Evolutionary conservation across 2,113 vertebrate species (phyloP), one percentile per base, ranked within the genome.

Genomic region (Pelobates fuscus): DNA sequence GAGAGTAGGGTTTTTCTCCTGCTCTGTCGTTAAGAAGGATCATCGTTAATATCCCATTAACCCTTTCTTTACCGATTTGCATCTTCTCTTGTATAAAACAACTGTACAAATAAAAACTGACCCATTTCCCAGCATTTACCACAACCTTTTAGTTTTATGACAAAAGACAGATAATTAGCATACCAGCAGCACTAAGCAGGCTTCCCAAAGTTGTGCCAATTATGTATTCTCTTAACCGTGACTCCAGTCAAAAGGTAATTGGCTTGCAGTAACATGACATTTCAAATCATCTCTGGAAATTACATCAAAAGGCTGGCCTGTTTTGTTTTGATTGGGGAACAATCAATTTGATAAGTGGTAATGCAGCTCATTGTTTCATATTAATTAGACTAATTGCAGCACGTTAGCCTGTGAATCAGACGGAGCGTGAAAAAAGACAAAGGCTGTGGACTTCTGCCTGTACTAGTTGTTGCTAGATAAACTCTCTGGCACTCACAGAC

Each of bases 311-410:
- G 92, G 88, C 89, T 87, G 89, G 89, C 89, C 89, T 92, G 89
- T 90, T 91, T 92, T 94, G 90, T 92, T 93, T 94, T 93, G 90
- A 93, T 94, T 91, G 91, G 89, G 91, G 92, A 94, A 94, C 93
- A 94, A 94, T 95, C 93, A 94, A 94, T 95, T 95, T 94, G 92
- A 94, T 94, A 94, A 95, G 93, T 95, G 93, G 92, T 93, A 94
- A 92, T 89, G 91, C 90, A 88, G 90, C 91, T 94, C 91, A 93
- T 93, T 95, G 93, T 95, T 92, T 93, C 92, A 89, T 91, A 94
- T 94, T 95, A 94, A 95, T 95, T 93, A 94, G 91, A 92, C 93
- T 94, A 95, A 94, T 95, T 95, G 94, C 90, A 82, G 86, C 86
- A 82, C 88, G 91, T 93, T 93, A 89, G 92, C 91, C 92, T 92